Percentiles rank a stretch among this genome's conserved stretches.
These are phyloP conservation scores for Tetranychus truncatus DNA, from an alignment of 2,888 invertebrate species.

Conservation along the genomic window DNA sequence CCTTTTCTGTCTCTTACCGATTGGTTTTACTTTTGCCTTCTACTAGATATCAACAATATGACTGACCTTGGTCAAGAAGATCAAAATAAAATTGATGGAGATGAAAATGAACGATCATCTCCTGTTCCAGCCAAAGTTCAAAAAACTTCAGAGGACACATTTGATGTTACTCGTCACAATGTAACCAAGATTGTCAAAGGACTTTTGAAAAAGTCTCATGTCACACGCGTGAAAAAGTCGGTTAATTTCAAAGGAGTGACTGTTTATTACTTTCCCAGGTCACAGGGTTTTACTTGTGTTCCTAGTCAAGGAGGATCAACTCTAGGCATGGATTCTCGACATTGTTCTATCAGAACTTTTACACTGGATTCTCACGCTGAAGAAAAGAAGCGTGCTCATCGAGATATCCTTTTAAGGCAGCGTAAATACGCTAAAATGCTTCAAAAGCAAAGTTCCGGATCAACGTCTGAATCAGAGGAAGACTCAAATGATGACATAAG, in stretches of 20 bases:
- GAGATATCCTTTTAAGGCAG: slow-evolving; percentile 41
- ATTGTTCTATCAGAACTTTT: slow-evolving; percentile 53
- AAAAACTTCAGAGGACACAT: neutral
- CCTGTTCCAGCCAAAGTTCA: neutral
- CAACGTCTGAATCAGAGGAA: slow-evolving; percentile 23
- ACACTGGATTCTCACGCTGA: slow-evolving; percentile 68
- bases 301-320: slow-evolving; percentile 46
- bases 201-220: neutral
- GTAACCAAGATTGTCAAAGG: neutral
- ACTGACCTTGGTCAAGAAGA: neutral
- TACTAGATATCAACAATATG: neutral
- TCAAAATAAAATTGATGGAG: neutral
- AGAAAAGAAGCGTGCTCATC: slow-evolving; percentile 61
- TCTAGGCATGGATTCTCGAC: slow-evolving; percentile 54
- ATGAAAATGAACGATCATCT: neutral
- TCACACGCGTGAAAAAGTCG: neutral
- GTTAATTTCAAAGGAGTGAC: slow-evolving; percentile 80
- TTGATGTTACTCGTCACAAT: neutral
- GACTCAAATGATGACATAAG: slow-evolving; percentile 27
- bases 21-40: too few relatives aligned
- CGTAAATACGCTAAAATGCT: slow-evolving; percentile 22
- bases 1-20: too few relatives aligned
- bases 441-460: slow-evolving; percentile 17
- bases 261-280: slow-evolving; percentile 80
- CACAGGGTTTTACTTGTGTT: slow-evolving; percentile 40